A percentile compares a stretch with the other conserved stretches of the same genome.
These are phyloP conservation scores for Gastracanthus pulcherrimus DNA, from an alignment of 2,888 invertebrate species.

Conservation along the genomic window DNA sequence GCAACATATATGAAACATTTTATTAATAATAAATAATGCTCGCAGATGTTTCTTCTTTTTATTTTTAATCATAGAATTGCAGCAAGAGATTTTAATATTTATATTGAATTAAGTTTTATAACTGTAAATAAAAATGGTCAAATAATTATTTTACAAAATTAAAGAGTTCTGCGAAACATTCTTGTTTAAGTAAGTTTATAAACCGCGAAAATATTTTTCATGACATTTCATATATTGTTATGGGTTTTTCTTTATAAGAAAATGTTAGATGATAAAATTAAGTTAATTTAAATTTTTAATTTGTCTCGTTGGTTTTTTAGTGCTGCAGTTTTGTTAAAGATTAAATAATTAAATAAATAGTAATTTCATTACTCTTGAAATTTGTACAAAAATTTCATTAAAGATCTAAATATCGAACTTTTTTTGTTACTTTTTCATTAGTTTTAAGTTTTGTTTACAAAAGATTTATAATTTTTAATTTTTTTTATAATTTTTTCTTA, in stretches of 20 bases:
- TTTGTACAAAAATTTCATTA: slow-evolving; percentile 40
- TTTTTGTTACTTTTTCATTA: slow-evolving; percentile 34
- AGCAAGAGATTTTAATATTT: background rate
- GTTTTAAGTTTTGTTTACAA: slow-evolving; percentile 45
- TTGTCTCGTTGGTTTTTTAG: background rate
- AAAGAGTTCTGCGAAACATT: too few relatives aligned
- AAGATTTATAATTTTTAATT: slow-evolving; percentile 32
- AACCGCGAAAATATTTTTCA: background rate
- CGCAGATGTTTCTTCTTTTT: slow-evolving; percentile 14
- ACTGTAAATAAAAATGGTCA: too few relatives aligned
- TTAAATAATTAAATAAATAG: background rate
- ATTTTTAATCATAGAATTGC: background rate
- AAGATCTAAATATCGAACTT: slow-evolving; percentile 34
- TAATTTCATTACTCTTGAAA: slow-evolving; percentile 19
- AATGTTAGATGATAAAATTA: background rate
- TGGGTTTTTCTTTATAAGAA: background rate
- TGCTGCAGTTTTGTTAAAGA: slow-evolving; percentile 8
- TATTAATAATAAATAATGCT: background rate
- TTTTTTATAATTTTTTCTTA: slow-evolving; percentile 44
- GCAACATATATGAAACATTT: background rate
- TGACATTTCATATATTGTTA: background rate
- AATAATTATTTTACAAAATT: too few relatives aligned
- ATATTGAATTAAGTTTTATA: background rate
- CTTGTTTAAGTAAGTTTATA: too few relatives aligned
- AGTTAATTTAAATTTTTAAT: background rate